Base-by-base conservation (phyloP, 2,797 vertebrate species). In the Garrulus glandarius region DNA sequence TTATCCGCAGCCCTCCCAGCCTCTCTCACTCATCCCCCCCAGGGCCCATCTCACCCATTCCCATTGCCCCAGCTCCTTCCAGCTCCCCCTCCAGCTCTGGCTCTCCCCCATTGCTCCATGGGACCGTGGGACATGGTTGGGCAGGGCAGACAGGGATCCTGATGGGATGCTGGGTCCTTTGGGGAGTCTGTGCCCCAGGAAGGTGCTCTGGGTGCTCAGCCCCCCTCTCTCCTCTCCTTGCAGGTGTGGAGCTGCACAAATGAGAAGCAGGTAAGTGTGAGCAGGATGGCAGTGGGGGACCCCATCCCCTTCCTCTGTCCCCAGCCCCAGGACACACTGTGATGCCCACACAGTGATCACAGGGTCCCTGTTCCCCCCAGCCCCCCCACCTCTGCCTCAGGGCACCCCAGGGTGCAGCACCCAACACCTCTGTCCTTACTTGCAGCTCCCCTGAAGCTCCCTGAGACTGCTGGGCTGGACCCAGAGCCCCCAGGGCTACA, bases 191-290 rank as follows among this genome's bases (percentile, higher is more conserved):
- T 39, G 64, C 34, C 56, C 18, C 52, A 30, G 27, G 36, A 29
- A 19, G 26, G 27, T 34, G 68, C 37, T 63, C 30, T 20, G 13
- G 27, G 55, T 18, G 34, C 80, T 95, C 83, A 88, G 79, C 2
- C 30, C 27, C 52, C 43, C 15, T 82, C 55, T 92, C 81, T 93
- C 61, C 39, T 95, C 82, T 95, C 76, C 72, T 94, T 94, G 79
- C 95, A 97, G 96, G 95, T 93, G 89, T 1, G 12, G 92, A 94
- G 61, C 93, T 83, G 93, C 15, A 53, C 96, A 93, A 97, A 93
- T 96, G 95, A 95, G 89, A 95, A 96, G 82, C 46, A 3, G 93
- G 96, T 97, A 79, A 95, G 94, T 70, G 34, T 26, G 18, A 87
- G 43, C 2, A 4, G 77, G 52, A 37, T 10, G 55, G 63, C 5